phyloP scores from a whole-genome alignment of 2,113 vertebrate species.

The Serilophus lunatus region DNA sequence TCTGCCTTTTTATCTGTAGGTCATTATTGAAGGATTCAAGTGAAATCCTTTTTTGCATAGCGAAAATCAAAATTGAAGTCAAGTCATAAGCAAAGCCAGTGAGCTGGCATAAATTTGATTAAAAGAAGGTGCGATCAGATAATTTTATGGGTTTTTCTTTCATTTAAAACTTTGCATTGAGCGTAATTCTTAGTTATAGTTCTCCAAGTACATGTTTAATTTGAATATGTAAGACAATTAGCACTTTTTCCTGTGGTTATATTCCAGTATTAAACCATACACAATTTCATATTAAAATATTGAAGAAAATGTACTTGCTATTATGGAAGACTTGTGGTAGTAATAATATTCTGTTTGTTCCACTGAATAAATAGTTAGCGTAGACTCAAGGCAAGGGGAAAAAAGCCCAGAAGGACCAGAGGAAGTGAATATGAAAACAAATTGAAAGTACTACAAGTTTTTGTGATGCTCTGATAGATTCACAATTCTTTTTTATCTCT shows the following conservation, averaged over 20 bases:
- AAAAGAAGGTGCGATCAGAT: constrained; percentile 22
- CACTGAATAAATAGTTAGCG: background rate
- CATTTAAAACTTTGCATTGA: background rate
- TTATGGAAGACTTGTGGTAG: background rate
- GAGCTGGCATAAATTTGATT: constrained; percentile 62
- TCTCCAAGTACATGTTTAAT: background rate
- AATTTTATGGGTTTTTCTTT: constrained; percentile 34
- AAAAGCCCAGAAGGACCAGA: background rate
- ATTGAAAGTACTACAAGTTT: background rate
- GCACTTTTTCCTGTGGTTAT: background rate
- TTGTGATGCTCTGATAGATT: background rate
- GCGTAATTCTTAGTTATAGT: background rate
- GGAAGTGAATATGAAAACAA: background rate
- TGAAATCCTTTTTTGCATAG: constrained; percentile 56
- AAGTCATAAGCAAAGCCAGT: constrained; percentile 53
- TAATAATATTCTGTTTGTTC: background rate
- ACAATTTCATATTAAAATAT: background rate
- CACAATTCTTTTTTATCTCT: background rate
- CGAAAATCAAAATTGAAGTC: constrained; percentile 65
- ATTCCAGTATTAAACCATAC: background rate
- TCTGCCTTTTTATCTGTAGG: constrained; percentile 59
- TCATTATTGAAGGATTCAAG: constrained; percentile 62
- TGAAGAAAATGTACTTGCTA: background rate
- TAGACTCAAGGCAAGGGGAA: background rate
- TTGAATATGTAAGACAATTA: background rate